A percentile compares a stretch with the other conserved stretches of the same genome.
Evolutionary conservation across 2,113 vertebrate species (phyloP).

Genomic region (Aegotheles bennettii): DNA sequence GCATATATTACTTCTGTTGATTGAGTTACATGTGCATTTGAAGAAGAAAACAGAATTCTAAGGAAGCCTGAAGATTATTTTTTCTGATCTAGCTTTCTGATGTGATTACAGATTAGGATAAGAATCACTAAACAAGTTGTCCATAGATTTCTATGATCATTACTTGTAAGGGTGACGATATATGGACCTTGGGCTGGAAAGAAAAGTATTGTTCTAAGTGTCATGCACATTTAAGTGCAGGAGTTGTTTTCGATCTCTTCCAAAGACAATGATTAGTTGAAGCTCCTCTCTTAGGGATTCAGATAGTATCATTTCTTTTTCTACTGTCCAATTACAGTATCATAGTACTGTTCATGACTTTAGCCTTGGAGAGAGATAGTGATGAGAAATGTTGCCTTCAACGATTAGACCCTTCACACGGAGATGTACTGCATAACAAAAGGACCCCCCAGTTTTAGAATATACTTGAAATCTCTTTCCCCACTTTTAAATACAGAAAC

Average conservation of each 20-base stretch:
- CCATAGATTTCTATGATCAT: not conserved
- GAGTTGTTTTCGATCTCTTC: not conserved
- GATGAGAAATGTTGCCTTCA: not conserved
- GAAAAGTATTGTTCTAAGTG: not conserved
- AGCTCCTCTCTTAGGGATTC: not conserved
- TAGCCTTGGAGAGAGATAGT: not conserved
- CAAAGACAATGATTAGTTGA: not conserved
- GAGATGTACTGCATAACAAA: not conserved
- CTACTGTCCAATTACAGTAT: not conserved
- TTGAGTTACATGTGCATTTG: not conserved
- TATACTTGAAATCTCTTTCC: not conserved
- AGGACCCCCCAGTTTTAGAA: not conserved
- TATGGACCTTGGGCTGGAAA: not conserved
- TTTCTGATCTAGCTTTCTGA: not conserved
- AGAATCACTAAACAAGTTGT: not conserved
- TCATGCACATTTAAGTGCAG: not conserved
- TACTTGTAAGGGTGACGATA: not conserved
- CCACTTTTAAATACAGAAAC: not conserved
- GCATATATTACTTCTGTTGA: not conserved
- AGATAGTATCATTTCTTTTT: not conserved
- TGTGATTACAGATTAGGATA: not conserved
- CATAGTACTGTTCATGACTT: not conserved
- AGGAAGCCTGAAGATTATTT: not conserved
- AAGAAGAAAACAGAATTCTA: not conserved
- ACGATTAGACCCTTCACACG: not conserved